Conservation (phyloP, 2,888 invertebrate species). For the Hydriomena furcata region DNA sequence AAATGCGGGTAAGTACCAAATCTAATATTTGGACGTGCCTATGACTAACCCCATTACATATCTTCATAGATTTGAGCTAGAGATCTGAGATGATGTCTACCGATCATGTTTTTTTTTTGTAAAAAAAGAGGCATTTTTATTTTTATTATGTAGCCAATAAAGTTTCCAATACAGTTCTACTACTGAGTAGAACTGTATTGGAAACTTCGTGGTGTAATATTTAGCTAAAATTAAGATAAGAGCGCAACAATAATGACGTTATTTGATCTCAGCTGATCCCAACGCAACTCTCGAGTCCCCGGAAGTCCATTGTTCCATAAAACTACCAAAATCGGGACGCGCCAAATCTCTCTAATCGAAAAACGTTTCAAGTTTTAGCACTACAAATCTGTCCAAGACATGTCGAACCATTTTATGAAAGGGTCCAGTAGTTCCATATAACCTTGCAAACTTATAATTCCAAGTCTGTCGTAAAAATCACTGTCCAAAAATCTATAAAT, state of each 20-base stretch:
- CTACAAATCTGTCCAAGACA: background rate
- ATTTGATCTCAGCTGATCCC: conserved; percentile 63
- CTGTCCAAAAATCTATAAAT: no score
- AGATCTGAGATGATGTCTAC: no score
- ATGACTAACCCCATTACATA: no score
- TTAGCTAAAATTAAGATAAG: conserved; percentile 41
- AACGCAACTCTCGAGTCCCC: conserved; percentile 68
- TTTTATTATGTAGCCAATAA: no score
- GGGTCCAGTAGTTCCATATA: conserved; percentile 2
- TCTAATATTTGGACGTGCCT: no score
- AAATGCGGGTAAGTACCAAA: no score
- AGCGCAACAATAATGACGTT: conserved; percentile 49
- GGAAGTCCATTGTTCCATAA: conserved; percentile 72
- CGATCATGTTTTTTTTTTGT: no score
- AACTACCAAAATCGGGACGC: conserved; percentile 60
- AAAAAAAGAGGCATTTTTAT: no score
- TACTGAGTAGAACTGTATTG: background rate
- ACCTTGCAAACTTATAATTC: no score
- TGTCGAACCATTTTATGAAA: conserved; percentile 37
- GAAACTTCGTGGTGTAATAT: conserved; percentile 33
- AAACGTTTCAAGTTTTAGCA: conserved; percentile 71
- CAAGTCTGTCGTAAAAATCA: no score
- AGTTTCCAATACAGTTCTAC: no score
- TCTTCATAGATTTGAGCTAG: no score
- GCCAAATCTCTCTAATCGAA: conserved; percentile 74